Conservation (phyloP, 2,113 vertebrate genomes). For the Willisornis vidua region DNA sequence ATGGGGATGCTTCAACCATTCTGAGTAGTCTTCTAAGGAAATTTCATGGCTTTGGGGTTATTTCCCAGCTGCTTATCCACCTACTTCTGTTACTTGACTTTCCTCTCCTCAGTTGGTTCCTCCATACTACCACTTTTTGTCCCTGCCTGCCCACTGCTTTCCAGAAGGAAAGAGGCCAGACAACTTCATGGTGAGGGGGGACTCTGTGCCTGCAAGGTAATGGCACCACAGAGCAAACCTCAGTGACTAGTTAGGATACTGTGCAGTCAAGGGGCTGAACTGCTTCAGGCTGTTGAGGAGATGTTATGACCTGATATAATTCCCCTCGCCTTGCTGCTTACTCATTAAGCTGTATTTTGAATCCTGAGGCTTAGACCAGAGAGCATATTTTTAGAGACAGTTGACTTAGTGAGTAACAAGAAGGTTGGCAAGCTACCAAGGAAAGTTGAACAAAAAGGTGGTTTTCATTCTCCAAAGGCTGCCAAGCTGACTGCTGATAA, state of each 20-base stretch:
- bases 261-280: background rate
- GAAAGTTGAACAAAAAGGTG: constrained; percentile 25
- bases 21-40: background rate
- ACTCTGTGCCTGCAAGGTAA: background rate
- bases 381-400: background rate
- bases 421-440: constrained; percentile 2
- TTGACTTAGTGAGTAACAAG: background rate
- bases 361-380: background rate
- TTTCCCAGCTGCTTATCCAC: background rate
- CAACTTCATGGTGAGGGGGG: background rate
- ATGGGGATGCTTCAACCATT: background rate
- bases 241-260: background rate
- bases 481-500: background rate
- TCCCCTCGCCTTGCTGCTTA: background rate
- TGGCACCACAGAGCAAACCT: background rate
- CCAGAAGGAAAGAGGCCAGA: background rate
- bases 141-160: background rate
- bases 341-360: constrained; percentile 1
- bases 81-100: background rate
- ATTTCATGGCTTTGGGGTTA: background rate
- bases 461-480: constrained; percentile 7
- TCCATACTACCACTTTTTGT: background rate
- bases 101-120: background rate
- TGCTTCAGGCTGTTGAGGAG: background rate
- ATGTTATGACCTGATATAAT: background rate